A percentile compares a stretch with the other conserved stretches of the same genome.
phyloP scores from a whole-genome alignment of 2,888 invertebrate genomes.

The Oxycera nigricornis region DNA sequence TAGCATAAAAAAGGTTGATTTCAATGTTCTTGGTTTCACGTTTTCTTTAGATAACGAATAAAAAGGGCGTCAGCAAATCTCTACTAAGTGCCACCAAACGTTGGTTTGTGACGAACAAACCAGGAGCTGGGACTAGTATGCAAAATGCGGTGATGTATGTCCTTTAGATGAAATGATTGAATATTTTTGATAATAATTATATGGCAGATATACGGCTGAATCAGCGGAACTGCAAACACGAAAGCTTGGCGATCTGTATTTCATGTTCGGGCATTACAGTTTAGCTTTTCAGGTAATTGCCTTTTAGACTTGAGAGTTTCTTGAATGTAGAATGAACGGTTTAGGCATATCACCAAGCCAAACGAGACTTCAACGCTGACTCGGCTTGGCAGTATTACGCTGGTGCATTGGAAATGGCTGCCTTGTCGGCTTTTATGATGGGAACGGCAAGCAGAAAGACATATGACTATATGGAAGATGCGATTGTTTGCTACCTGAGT shows the following conservation, averaged over 20 bases:
- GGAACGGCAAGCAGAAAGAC: conserved; percentile 80
- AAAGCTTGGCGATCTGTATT: conserved; percentile 92
- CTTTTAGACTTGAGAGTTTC: background rate
- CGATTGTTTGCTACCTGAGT: conserved; percentile 88
- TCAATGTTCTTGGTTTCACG: too few relatives aligned
- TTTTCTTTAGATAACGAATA: conserved; percentile 72
- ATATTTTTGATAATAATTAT: background rate
- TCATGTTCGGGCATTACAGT: conserved; percentile 93
- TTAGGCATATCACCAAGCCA: conserved; percentile 90
- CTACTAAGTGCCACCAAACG: conserved; percentile 93
- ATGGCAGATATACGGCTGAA: conserved; percentile 75
- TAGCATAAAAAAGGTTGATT: conserved; percentile 10
- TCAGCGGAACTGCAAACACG: conserved; percentile 92
- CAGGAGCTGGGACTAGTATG: conserved; percentile 73
- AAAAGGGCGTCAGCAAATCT: conserved; percentile 92
- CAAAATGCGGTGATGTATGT: conserved; percentile 85
- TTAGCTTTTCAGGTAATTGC: conserved; percentile 79
- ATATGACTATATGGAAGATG: conserved; percentile 92
- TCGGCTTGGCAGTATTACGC: conserved; percentile 98
- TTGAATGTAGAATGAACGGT: background rate
- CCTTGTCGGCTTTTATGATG: conserved; percentile 88
- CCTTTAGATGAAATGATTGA: conserved; percentile 1
- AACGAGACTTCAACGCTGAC: conserved; percentile 95
- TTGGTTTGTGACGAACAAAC: conserved; percentile 92
- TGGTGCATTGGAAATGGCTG: conserved; percentile 96